Conservation (phyloP, 2,888 invertebrate species). For the Diplolepis rosae region DNA sequence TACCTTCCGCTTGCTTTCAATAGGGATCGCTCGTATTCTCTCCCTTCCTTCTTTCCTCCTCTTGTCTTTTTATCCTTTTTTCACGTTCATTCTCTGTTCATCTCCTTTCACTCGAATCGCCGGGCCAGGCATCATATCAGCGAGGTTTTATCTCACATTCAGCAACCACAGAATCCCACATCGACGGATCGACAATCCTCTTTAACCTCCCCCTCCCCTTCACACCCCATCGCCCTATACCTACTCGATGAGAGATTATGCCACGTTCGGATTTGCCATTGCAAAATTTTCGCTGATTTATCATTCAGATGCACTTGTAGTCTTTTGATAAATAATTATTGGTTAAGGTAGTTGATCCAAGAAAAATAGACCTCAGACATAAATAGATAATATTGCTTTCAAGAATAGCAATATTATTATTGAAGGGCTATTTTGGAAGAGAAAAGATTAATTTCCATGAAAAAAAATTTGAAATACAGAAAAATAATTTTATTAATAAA, state of each 20-base stretch:
- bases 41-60: slow-evolving; percentile 40
- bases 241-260: slow-evolving; percentile 48
- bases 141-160: slow-evolving; percentile 68
- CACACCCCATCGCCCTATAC: slow-evolving; percentile 42
- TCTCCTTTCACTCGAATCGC: slow-evolving; percentile 48
- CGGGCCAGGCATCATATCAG: slow-evolving; percentile 64
- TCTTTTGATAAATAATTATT: slow-evolving; percentile 8
- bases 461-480: too few species aligned
- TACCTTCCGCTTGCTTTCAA: slow-evolving; percentile 68
- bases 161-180: slow-evolving; percentile 65
- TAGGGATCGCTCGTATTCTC: slow-evolving; percentile 49
- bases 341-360: background rate
- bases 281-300: background rate
- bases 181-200: slow-evolving; percentile 71
- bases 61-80: slow-evolving; percentile 42
- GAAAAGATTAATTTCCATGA: too few species aligned
- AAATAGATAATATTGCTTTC: too few species aligned
- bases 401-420: too few species aligned
- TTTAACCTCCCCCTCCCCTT: slow-evolving; percentile 60
- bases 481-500: too few species aligned
- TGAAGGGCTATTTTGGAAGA: too few species aligned
- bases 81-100: slow-evolving; percentile 50
- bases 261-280: slow-evolving; percentile 21
- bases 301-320: slow-evolving; percentile 17
- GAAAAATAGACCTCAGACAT: too few species aligned